Conservation (phyloP, 2,888 invertebrate genomes). For the Pseudococcus longispinus region DNA sequence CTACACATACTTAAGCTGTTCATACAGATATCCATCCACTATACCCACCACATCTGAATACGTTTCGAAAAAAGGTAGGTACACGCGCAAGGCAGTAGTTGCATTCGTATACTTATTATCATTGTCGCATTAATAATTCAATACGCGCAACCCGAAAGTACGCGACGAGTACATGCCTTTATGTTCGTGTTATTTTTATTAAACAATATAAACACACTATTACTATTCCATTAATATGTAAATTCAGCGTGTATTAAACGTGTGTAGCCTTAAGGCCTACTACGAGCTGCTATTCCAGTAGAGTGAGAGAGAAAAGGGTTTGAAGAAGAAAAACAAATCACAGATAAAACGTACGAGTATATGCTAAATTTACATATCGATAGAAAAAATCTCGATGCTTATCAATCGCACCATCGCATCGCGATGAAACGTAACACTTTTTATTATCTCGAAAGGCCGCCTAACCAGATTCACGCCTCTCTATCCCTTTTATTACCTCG, state of each 20-base stretch:
- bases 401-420: conserved; percentile 19
- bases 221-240: conserved; percentile 45
- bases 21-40: neutral
- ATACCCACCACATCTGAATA: neutral
- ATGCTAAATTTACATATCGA: neutral
- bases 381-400: neutral
- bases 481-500: neutral
- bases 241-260: neutral
- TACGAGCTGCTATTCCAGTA: neutral
- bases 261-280: neutral
- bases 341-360: neutral
- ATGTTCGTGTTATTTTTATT: conserved; percentile 28
- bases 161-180: neutral
- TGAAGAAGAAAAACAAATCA: neutral
- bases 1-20: too few species aligned
- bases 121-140: neutral
- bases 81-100: neutral
- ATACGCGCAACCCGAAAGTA: neutral
- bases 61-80: too few species aligned
- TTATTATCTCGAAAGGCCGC: neutral
- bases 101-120: neutral
- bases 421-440: conserved; percentile 4
- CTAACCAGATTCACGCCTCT: neutral
- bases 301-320: neutral
- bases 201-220: conserved; percentile 42